These are phyloP conservation scores for Channallabes apus DNA, from an alignment of 2,797 vertebrate species.

Conservation along the genomic window DNA sequence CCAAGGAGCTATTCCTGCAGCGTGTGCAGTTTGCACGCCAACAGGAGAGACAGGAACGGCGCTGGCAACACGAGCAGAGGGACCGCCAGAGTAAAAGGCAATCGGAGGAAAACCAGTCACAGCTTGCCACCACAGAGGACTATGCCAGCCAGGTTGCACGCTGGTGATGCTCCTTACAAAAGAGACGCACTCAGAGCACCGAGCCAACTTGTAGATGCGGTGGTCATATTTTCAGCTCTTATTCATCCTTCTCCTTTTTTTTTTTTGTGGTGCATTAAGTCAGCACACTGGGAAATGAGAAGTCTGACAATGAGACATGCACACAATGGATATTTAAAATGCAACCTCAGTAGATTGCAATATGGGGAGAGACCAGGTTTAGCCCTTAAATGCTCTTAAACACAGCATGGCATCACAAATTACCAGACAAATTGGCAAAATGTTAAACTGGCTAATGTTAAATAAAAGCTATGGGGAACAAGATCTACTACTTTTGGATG, in stretches of 20 bases:
- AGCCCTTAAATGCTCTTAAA: background rate
- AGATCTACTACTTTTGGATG: background rate
- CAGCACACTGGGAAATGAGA: background rate
- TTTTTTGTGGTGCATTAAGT: slow-evolving; percentile 12
- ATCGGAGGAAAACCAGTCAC: slow-evolving; percentile 61
- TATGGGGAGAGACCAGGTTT: background rate
- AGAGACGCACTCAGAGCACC: background rate
- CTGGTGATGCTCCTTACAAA: slow-evolving; percentile 79
- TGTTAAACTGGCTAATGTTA: background rate
- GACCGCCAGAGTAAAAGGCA: slow-evolving; percentile 72
- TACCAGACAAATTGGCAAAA: background rate
- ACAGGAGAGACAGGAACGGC: slow-evolving; percentile 85
- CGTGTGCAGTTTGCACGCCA: slow-evolving; percentile 92
- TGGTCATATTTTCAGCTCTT: background rate
- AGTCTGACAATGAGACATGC: slow-evolving; percentile 15
- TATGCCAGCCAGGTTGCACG: slow-evolving; percentile 93
- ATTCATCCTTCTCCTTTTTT: background rate
- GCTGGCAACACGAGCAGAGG: slow-evolving; percentile 82
- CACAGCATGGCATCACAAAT: background rate
- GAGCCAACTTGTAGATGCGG: background rate
- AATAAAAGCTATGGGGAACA: background rate
- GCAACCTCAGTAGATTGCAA: background rate
- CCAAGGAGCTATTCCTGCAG: slow-evolving; percentile 94
- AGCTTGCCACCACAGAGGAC: slow-evolving; percentile 86
- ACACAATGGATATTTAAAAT: background rate